Evolutionary conservation across 2,888 invertebrate genomes (phyloP).

Genomic region (Aspidiotus rigidus): DNA sequence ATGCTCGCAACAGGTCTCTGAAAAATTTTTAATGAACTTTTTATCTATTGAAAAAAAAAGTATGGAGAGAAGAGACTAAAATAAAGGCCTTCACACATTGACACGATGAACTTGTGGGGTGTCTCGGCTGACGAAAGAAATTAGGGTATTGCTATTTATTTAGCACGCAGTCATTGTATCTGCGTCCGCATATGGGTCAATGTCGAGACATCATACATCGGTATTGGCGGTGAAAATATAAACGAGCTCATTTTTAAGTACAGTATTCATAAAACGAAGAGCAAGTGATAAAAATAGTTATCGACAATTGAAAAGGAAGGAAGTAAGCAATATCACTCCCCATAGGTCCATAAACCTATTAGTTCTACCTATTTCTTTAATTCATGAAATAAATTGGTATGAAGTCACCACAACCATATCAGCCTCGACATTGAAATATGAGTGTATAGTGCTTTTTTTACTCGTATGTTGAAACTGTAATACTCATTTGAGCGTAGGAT

Average conservation of each 20-base stretch:
- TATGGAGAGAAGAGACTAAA: not conserved
- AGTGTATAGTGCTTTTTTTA: too few species aligned
- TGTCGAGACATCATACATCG: slow-evolving; percentile 26
- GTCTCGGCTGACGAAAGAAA: slow-evolving; percentile 17
- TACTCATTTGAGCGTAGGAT: too few species aligned
- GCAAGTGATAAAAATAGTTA: not conserved
- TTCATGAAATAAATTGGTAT: too few species aligned
- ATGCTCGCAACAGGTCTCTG: not conserved
- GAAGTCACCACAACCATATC: too few species aligned
- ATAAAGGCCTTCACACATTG: slow-evolving; percentile 16
- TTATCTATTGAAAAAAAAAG: not conserved
- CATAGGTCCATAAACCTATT: too few species aligned
- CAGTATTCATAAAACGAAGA: slow-evolving; percentile 12
- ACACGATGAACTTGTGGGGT: slow-evolving; percentile 28
- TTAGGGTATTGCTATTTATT: slow-evolving; percentile 30
- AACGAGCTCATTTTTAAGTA: slow-evolving; percentile 24
- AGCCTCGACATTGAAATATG: too few species aligned
- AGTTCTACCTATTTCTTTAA: too few species aligned
- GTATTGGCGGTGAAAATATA: slow-evolving; percentile 1
- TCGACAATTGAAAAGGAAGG: too few species aligned
- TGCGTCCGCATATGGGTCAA: slow-evolving; percentile 24
- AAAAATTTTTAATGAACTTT: not conserved
- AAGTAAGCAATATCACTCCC: too few species aligned
- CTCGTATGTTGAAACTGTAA: too few species aligned
- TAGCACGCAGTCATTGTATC: slow-evolving; percentile 14